Base-by-base conservation (phyloP, 2,113 vertebrate genomes). In the Ursus arctos region DNA sequence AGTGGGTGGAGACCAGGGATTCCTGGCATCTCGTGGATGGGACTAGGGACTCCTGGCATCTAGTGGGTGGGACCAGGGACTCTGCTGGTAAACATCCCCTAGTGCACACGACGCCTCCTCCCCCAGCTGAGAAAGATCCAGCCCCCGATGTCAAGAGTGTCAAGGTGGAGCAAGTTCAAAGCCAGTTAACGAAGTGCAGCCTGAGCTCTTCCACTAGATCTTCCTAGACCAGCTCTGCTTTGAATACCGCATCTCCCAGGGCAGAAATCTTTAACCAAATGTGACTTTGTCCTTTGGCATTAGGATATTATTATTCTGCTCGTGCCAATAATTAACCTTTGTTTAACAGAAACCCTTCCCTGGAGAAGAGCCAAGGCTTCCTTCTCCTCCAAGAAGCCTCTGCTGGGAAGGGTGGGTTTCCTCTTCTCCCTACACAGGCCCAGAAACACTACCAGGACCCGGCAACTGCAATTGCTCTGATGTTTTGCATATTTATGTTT, bases 401-500 rank as follows among this genome's bases (percentile, higher is more conserved):
- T 21, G 40, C 51, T 47, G 51, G 53, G 49, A 63, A 49, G 26
- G 6, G n/a, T 28, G 77, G 88, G 53, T 6, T 9, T 22, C 71
- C 19, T 59, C 72, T 77, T 80, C 88, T 93, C 96, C 86, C 92
- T 84, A 95, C 86, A 96, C 93, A 40, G 79, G 96, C 95, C 91
- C 22, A 36, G 98, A 98, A 98, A 98, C 15, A n/a, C 93, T 98
- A 96, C 89, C 88, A 96, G 96, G 98, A 98, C 98, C 96, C 88
- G 91, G 97, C 97, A 97, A 77, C 97, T 76, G 96, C 96, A 98
- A 98, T 98, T 98, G 98, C 98, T 93, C 97, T 79, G 89, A 97
- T 82, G 98, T 97, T 98, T 98, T 98, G 98, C 98, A 98, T 98
- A 98, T 99, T 99, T 98, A 98, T 98, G 97, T 95, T 98, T 84